Evolutionary conservation across 2,888 invertebrate species (phyloP).

Genomic region (Desoria tigrina): DNA sequence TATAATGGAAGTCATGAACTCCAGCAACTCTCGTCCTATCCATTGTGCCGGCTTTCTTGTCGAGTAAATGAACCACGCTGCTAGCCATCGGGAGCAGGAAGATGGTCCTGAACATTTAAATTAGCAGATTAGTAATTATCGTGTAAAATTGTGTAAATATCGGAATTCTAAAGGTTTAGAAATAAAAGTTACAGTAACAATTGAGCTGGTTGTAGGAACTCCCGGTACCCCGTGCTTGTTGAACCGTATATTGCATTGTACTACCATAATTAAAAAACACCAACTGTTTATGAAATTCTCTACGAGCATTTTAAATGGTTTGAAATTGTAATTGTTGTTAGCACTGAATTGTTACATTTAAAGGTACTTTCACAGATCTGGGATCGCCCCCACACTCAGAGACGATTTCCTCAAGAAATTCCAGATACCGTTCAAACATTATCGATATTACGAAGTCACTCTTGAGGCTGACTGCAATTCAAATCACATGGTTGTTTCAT

Average conservation of each 20-base stretch:
- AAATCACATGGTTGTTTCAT: too few relatives aligned
- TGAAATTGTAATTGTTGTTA: too few relatives aligned
- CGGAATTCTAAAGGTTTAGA: too few relatives aligned
- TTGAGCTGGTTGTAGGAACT: constrained; percentile 5
- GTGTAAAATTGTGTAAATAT: too few relatives aligned
- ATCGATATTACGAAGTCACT: too few relatives aligned
- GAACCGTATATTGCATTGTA: not conserved
- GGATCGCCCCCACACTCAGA: not conserved
- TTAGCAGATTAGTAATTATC: not conserved
- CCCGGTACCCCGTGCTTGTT: not conserved
- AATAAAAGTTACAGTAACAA: constrained; percentile 3
- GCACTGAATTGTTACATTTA: constrained; percentile 16
- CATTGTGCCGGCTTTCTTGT: constrained; percentile 8
- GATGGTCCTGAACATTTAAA: not conserved
- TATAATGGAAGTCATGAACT: not conserved
- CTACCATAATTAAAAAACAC: not conserved
- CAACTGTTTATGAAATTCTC: too few relatives aligned
- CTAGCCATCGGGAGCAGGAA: constrained; percentile 6
- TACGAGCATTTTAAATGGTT: too few relatives aligned
- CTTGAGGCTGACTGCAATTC: too few relatives aligned
- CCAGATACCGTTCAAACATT: not conserved
- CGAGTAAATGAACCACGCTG: not conserved
- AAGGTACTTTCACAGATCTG: not conserved
- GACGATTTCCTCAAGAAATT: not conserved
- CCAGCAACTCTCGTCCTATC: not conserved